A percentile compares a stretch with the other conserved stretches of the same genome.
Evolutionary conservation across 2,888 invertebrate species (phyloP).

Genomic region (Tenodera sinensis): DNA sequence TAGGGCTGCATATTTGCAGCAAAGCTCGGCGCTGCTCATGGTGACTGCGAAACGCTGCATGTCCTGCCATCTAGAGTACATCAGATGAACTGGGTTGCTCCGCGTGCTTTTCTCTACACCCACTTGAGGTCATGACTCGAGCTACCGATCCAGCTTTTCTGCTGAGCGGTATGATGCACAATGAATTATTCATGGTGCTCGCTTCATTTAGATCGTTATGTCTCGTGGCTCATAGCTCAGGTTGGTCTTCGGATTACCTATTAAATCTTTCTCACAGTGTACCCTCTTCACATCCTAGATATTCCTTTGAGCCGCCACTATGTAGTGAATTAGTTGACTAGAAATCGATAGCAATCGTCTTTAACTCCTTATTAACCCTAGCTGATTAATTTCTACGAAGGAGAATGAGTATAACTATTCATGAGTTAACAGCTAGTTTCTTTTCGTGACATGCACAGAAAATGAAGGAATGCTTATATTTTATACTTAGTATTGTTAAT

Average conservation of each 20-base stretch:
- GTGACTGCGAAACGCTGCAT: neutral
- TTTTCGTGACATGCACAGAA: too few species aligned
- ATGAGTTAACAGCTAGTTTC: too few species aligned
- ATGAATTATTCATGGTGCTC: neutral
- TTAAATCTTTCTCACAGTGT: neutral
- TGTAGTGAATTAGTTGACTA: neutral
- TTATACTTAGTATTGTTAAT: too few species aligned
- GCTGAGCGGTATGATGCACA: neutral
- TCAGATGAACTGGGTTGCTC: neutral
- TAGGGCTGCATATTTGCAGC: too few species aligned
- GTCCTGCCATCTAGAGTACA: neutral
- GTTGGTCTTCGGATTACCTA: neutral
- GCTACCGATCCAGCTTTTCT: neutral
- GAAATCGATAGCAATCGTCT: neutral
- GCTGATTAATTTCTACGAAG: too few species aligned
- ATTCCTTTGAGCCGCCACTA: neutral
- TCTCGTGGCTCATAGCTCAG: neutral
- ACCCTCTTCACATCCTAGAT: neutral
- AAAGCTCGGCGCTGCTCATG: neutral
- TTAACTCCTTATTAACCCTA: neutral
- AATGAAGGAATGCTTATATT: too few species aligned
- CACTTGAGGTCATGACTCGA: neutral
- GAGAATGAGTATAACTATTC: too few species aligned
- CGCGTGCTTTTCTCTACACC: neutral
- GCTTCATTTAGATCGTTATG: neutral